Base-by-base conservation (phyloP, 2,888 invertebrate species). In the Euplexia lucipara region DNA sequence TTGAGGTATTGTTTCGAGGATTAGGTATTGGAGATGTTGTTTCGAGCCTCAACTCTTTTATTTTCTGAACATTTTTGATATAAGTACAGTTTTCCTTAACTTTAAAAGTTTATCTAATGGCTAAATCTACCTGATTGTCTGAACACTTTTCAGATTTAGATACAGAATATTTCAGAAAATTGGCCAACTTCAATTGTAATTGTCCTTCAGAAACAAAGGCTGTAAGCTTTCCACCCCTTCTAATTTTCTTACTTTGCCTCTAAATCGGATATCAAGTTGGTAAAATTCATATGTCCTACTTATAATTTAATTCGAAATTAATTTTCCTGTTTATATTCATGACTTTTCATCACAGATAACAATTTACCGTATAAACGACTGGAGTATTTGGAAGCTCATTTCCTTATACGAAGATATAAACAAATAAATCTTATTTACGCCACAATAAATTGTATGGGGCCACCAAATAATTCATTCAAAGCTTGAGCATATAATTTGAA, bases 351-450 rank as follows among this genome's bases (percentile, higher is more conserved):
- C 32, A 30, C 12, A 51, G 22, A 53, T 45, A 56, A 60, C 44
- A 53, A 70, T 67, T 68, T 52, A 14, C 41, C 32, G 10, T 42
- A 44, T 66, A 62, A 44, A 64, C 59, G 44, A 66, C 42, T 62
- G 32, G 12, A 73, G 54, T 70, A 57, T 75, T 69, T 60, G 47
- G 45, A 49, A 64, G 54, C 60, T 71, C 66, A 70, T 79, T 81
- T 81, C 72, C 70, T 74, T 67, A 53, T 30, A 63, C 62, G 59
- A 61, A 70, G 64, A 73, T 20, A 64, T 71, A 67, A 63, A 70
- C 57, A 74, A 65, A 79, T 79, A 77, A 81, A 84, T 82, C 63
- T 66, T 30, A 75, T 76, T 73, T 65, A 60, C 56, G 68, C 67
- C 59, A 74, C 66, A 73, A 77, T 76, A 76, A 72, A 78, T 81